Percentiles rank a stretch among this genome's conserved stretches.
These are phyloP conservation scores for Chromoteleia sp. DNA, from an alignment of 2,888 invertebrate genomes.

Conservation along the genomic window DNA sequence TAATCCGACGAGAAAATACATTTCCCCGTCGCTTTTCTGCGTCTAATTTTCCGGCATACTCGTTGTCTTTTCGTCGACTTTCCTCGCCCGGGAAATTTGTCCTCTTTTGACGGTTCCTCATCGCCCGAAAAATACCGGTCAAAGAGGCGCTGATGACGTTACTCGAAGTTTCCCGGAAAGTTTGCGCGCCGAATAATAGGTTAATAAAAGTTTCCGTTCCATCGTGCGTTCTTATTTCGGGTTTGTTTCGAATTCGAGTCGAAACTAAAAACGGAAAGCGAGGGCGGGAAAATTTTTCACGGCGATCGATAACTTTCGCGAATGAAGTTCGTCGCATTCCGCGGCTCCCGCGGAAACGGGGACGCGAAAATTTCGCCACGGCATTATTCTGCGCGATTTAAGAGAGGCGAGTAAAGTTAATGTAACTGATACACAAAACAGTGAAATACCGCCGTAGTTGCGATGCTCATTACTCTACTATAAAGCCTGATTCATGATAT, in stretches of 20 bases:
- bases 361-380: conserved; percentile 8
- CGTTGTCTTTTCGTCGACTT: conserved; percentile 11
- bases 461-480: conserved; percentile 59
- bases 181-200: conserved; percentile 39
- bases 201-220: conserved; percentile 49
- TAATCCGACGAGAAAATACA: background rate
- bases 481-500: conserved; percentile 67
- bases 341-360: conserved; percentile 5
- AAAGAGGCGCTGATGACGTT: conserved; percentile 55
- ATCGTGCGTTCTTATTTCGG: conserved; percentile 15
- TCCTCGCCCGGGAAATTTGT: conserved; percentile 19
- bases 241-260: conserved; percentile 27
- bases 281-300: background rate
- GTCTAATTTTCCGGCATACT: conserved; percentile 15
- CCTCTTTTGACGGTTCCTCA: conserved; percentile 14
- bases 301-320: conserved; percentile 19
- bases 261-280: conserved; percentile 7
- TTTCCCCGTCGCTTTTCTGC: background rate
- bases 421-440: conserved; percentile 60
- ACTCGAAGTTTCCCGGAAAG: conserved; percentile 38
- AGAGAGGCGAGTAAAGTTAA: conserved; percentile 51
- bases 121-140: conserved; percentile 29
- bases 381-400: conserved; percentile 41
- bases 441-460: conserved; percentile 59
- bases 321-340: conserved; percentile 2